Evolutionary conservation across 1,140 invertebrate species (phyloP).

Genomic region (Bombyx mori): DNA sequence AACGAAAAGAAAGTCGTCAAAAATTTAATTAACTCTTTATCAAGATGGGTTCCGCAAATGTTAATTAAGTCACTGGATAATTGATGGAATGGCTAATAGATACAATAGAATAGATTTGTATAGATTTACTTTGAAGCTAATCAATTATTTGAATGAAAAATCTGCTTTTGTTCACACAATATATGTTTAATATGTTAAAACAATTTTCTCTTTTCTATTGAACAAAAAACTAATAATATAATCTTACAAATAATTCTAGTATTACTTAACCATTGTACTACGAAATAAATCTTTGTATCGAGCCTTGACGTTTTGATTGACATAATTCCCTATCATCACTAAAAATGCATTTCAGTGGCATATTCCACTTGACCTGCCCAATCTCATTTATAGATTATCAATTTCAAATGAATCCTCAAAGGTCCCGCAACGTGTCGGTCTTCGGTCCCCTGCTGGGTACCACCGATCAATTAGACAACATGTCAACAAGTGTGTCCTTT

Average conservation of each 20-base stretch:
- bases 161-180: no score
- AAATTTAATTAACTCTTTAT: slow-evolving; percentile 47
- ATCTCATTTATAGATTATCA: slow-evolving; percentile 62
- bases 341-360: slow-evolving; percentile 62
- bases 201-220: no score
- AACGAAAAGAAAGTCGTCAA: slow-evolving; percentile 46
- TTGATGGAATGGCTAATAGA: no score
- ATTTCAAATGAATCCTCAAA: slow-evolving; percentile 68
- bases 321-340: slow-evolving; percentile 10
- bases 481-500: slow-evolving; percentile 70
- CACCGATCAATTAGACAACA: slow-evolving; percentile 70
- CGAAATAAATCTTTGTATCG: no score
- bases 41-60: slow-evolving; percentile 26
- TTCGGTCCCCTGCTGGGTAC: slow-evolving; percentile 58
- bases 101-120: no score
- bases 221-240: no score
- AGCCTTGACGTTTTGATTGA: slow-evolving; percentile 10
- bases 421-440: slow-evolving; percentile 51
- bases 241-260: no score
- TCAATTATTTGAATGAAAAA: no score
- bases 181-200: no score
- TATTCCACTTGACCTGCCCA: slow-evolving; percentile 50
- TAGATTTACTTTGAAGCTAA: no score
- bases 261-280: no score
- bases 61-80: slow-evolving; percentile 28